Evolutionary conservation across 2,113 vertebrate genomes (phyloP).

Genomic region (Delphinapterus leucas): DNA sequence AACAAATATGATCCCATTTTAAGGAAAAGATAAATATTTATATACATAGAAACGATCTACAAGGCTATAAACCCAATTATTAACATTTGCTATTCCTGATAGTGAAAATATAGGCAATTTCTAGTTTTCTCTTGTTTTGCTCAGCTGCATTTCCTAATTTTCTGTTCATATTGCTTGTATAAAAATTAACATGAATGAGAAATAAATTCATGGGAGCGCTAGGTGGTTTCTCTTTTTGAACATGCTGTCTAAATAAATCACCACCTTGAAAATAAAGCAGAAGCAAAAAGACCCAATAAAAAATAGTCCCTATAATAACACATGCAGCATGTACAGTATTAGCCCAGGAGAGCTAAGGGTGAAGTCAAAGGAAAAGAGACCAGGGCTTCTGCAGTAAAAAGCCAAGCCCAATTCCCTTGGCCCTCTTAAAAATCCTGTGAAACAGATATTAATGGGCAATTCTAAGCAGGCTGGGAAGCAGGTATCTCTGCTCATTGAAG

Average conservation of each 20-base stretch:
- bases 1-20: background rate
- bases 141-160: background rate
- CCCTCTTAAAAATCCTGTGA: background rate
- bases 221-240: background rate
- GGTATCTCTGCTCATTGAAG: background rate
- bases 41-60: background rate
- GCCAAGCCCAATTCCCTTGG: no score
- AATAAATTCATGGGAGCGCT: background rate
- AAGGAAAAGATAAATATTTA: slow-evolving; percentile 15
- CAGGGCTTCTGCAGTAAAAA: background rate
- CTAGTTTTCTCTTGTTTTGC: background rate
- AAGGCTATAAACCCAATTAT: background rate
- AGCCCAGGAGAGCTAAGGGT: background rate
- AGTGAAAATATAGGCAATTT: background rate
- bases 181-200: slow-evolving; percentile 10
- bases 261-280: background rate
- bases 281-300: background rate
- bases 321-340: background rate
- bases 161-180: background rate
- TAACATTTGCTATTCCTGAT: background rate
- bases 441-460: background rate
- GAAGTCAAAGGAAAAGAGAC: background rate
- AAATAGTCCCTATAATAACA: background rate
- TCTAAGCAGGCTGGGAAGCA: background rate
- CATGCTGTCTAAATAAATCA: background rate